phyloP scores from a whole-genome alignment of 2,888 invertebrate species.

The Drosophila algonquin region DNA sequence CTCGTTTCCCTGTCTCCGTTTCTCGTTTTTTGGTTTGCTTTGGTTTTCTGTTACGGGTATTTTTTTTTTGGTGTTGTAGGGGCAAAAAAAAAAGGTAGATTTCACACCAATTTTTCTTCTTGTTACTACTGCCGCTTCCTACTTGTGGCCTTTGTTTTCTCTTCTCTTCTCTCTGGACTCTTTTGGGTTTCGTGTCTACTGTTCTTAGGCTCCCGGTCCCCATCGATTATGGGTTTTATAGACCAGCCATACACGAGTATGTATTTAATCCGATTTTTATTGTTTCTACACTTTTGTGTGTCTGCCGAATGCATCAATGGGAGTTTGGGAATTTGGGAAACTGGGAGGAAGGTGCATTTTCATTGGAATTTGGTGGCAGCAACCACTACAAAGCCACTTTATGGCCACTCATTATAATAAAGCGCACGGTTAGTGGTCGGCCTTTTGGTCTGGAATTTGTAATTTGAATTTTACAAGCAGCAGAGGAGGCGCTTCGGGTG shows the following conservation, averaged over 20 bases:
- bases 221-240: slow-evolving; percentile 76
- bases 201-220: slow-evolving; percentile 65
- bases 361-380: slow-evolving; percentile 71
- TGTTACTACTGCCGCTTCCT: slow-evolving; percentile 69
- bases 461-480: slow-evolving; percentile 76
- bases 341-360: slow-evolving; percentile 70
- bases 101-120: slow-evolving; percentile 81
- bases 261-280: slow-evolving; percentile 80
- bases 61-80: background rate
- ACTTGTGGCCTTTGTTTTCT: slow-evolving; percentile 9
- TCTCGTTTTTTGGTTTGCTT: slow-evolving; percentile 16
- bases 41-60: slow-evolving; percentile 16
- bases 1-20: slow-evolving; percentile 33
- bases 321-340: slow-evolving; percentile 56
- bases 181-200: slow-evolving; percentile 42
- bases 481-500: slow-evolving; percentile 69
- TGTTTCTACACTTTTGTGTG: slow-evolving; percentile 73
- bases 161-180: background rate
- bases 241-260: slow-evolving; percentile 41
- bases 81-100: slow-evolving; percentile 49
- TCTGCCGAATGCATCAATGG: slow-evolving; percentile 66
- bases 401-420: slow-evolving; percentile 81
- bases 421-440: slow-evolving; percentile 78
- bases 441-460: slow-evolving; percentile 60
- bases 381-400: slow-evolving; percentile 68